phyloP scores from a whole-genome alignment of 2,888 invertebrate species.

The Fabriciana adippe region DNA sequence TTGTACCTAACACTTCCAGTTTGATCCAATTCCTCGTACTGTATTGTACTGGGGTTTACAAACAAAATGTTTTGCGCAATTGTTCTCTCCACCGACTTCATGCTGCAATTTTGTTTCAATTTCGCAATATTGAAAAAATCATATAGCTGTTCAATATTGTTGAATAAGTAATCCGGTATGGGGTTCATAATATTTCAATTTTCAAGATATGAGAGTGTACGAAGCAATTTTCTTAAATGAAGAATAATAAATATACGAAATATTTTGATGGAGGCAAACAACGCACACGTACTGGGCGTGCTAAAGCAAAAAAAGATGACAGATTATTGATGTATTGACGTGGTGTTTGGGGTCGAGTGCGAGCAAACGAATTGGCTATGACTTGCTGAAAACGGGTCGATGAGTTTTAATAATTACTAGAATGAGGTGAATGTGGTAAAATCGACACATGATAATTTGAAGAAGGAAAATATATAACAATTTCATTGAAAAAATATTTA shows the following conservation, averaged over 20 bases:
- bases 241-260: not conserved
- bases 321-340: constrained; percentile 39
- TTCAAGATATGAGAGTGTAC: too few relatives aligned
- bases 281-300: not conserved
- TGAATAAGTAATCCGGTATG: not conserved
- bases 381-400: constrained; percentile 35
- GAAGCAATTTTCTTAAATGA: too few relatives aligned
- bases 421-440: constrained; percentile 23
- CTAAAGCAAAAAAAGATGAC: constrained; percentile 32
- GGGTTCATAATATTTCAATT: too few relatives aligned
- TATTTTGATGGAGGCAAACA: not conserved
- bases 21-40: constrained; percentile 34
- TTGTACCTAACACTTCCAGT: constrained; percentile 27
- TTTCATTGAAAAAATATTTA: not conserved
- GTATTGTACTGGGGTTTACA: constrained; percentile 28
- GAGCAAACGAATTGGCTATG: constrained; percentile 35
- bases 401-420: constrained; percentile 30
- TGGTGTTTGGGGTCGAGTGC: constrained; percentile 35
- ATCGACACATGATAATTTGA: constrained; percentile 12
- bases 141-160: not conserved
- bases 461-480: not conserved
- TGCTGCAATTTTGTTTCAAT: not conserved
- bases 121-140: constrained; percentile 1
- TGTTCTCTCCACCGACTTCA: constrained; percentile 9
- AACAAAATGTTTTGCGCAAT: constrained; percentile 13